Evolutionary conservation across 2,797 vertebrate genomes (phyloP), one percentile per base, ranked within the genome.

Genomic region (Xenops minutus): DNA sequence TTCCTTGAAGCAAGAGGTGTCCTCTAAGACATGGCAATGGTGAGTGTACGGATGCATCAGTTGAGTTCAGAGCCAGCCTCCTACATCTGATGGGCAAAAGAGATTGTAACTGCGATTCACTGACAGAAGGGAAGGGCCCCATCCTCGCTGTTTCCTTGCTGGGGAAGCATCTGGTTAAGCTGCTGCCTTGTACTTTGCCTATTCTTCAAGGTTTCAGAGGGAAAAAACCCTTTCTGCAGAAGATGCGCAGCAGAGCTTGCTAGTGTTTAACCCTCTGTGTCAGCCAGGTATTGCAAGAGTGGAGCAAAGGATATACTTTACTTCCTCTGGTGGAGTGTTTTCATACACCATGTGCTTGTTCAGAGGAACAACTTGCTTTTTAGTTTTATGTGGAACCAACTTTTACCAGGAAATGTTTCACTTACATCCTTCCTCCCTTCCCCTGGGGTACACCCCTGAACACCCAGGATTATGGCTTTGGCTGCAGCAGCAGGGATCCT

Each of bases 281-380:
- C 41, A 63, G 58, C 13, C 54, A 87, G 62, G 71, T 55, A 21
- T 58, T 67, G 17, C 2, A 3, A 80, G 51, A 85, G 72, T 86
- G 81, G 36, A 90, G 76, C 69, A 73, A 78, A 94, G 75, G 61
- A 49, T 80, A 44, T 5, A 36, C 8, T 67, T 61, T 49, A 16
- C 64, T 92, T 95, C 71, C 78, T 95, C 54, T 87, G 63, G 22
- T 37, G 27, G 14, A 6, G 15, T 92, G 75, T 83, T 96, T 94
- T 89, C 4, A 3, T 92, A 43, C 3, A 16, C 37, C 2, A 1
- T 6, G 3, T 55, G 49, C 59, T 93, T 1, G 1, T 85, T 91
- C 91, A 77, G 74, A 84, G 83, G 69, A 95, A 49, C 26, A 22
- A 24, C 44, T 68, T 69, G 66, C 76, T 84, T 81, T 95, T 84